Evolutionary conservation across 2,797 vertebrate genomes (phyloP), one percentile per base, ranked within the genome.

Genomic region (Acridotheres tristis): DNA sequence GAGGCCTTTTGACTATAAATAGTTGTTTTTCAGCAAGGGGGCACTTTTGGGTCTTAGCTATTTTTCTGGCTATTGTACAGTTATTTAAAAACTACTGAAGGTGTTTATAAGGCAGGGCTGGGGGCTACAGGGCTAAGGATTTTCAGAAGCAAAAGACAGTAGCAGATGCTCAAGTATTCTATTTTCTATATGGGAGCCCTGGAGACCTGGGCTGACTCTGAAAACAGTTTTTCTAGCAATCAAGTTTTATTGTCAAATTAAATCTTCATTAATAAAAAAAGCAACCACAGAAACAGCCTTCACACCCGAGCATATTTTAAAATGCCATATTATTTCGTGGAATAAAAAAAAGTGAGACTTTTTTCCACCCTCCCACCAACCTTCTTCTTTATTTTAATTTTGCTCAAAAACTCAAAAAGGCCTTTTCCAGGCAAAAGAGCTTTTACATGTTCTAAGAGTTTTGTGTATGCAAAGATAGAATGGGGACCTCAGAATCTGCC

Each of bases 1-100:
- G 67, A 93, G 73, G 87, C 89, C 88, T 97, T 96, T 54, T 40
- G 73, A 96, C 38, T 91, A 86, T 76, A 78, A 93, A 91, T 50
- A 88, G 59, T 9, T 79, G 92, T 6, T 91, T 92, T 89, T 50
- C 74, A 93, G 85, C 76, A 79, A 54, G 85, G 85, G 71, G 79
- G 80, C 80, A 40, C 63, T 85, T 88, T 89, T 54, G 76, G 91
- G 83, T 74, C 55, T 45, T 42, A 76, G 90, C 53, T 94, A 18
- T 59, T 96, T 94, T 90, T 84, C 58, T 8, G 80, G 73, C 79
- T 92, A 54, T 45, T 90, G 76, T 92, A 82, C 61, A 85, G 85
- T 86, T 65, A n/a, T 50, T 94, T 82, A 51, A 89, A 88, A 92
- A 32, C 73, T 68, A 53, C 55, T 26, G 68, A 75, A 42, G 36